Conservation (phyloP, 2,888 invertebrate species). For the Ichneumon xanthorius region DNA sequence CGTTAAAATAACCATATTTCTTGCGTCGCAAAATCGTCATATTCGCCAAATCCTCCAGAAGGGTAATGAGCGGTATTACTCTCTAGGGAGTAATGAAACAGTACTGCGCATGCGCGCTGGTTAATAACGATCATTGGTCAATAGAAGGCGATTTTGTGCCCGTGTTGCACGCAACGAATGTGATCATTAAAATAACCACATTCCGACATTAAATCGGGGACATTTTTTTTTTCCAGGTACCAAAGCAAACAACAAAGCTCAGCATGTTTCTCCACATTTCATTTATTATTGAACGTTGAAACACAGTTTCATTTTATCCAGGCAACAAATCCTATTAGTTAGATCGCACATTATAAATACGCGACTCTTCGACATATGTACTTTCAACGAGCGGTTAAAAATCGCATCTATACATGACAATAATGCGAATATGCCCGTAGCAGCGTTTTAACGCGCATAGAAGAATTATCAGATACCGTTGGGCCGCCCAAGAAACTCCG, state of each 20-base stretch:
- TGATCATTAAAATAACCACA: no score
- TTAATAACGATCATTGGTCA: no score
- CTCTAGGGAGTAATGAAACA: no score
- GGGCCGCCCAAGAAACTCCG: neutral
- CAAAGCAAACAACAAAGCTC: conserved; percentile 10
- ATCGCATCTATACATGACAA: conserved; percentile 50
- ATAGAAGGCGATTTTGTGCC: no score
- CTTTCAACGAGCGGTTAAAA: conserved; percentile 38
- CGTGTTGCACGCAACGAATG: no score
- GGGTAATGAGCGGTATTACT: no score
- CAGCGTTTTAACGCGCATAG: conserved; percentile 15
- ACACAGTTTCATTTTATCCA: conserved; percentile 56
- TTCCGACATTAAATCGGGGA: no score
- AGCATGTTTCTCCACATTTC: conserved; percentile 47
- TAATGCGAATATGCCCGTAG: conserved; percentile 45
- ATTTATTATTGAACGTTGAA: conserved; percentile 56
- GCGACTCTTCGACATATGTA: conserved; percentile 39
- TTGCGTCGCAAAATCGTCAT: no score
- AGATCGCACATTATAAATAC: conserved; percentile 32
- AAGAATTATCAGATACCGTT: conserved; percentile 10
- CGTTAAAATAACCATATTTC: no score
- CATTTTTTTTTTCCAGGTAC: neutral
- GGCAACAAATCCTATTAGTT: conserved; percentile 63
- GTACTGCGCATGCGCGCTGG: no score
- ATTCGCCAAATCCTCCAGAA: no score